Conservation (phyloP, 1,140 invertebrate genomes). For the Rhagoletis pomonella region DNA sequence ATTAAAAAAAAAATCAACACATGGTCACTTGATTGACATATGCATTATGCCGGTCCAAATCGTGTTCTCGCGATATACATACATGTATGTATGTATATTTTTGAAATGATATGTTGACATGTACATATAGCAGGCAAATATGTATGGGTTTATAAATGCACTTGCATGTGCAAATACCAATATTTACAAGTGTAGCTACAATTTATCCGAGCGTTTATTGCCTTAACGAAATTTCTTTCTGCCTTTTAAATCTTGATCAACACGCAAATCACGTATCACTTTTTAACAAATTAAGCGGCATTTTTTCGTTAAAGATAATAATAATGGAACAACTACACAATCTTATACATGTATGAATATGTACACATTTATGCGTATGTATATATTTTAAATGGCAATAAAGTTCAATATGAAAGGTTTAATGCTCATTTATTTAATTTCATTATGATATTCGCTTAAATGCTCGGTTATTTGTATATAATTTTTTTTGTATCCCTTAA, state of each 20-base stretch:
- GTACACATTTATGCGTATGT: neutral
- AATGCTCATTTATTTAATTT: no score
- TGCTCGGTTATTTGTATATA: no score
- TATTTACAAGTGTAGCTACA: neutral
- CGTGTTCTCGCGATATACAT: no score
- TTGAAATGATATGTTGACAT: no score
- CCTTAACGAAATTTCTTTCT: neutral
- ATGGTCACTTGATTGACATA: no score
- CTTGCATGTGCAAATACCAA: neutral
- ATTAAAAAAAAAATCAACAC: no score
- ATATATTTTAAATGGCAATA: neutral
- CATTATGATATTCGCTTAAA: no score
- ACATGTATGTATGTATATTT: no score
- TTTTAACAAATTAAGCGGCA: slow-evolving; percentile 31
- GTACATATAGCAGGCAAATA: neutral
- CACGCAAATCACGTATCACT: neutral
- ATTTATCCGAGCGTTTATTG: slow-evolving; percentile 3
- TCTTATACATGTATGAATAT: neutral
- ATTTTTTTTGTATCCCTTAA: no score
- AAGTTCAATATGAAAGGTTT: no score
- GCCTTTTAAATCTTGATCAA: neutral
- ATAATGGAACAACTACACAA: neutral
- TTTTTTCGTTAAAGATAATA: neutral
- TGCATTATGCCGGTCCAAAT: no score
- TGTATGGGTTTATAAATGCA: neutral